Evolutionary conservation across 2,888 invertebrate genomes (phyloP).

Genomic region (Drosophila sordidula): DNA sequence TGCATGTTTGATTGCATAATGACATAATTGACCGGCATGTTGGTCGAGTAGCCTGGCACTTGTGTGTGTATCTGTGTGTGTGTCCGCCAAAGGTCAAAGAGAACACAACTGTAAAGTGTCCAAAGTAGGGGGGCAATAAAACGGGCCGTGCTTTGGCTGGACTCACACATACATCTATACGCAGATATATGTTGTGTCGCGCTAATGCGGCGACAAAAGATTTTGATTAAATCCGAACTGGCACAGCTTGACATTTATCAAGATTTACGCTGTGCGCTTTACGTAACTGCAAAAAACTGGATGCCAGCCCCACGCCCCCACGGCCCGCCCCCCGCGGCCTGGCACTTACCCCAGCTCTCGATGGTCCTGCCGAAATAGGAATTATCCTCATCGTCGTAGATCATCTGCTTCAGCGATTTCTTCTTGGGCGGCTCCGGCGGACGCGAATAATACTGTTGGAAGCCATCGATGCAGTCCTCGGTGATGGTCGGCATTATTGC

Average conservation of each 20-base stretch:
- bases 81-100: conserved; percentile 66
- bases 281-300: conserved; percentile 46
- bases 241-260: conserved; percentile 64
- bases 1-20: conserved; percentile 75
- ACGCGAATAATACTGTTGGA: conserved; percentile 88
- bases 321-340: too few relatives aligned
- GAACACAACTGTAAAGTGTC: conserved; percentile 33
- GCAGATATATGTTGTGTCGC: conserved; percentile 13
- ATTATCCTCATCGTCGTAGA: conserved; percentile 91
- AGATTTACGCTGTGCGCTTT: conserved; percentile 52
- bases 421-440: conserved; percentile 87
- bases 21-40: conserved; percentile 77
- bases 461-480: conserved; percentile 86
- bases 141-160: conserved; percentile 26
- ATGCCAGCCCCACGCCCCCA: not conserved
- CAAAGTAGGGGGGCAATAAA: conserved; percentile 48
- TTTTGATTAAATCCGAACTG: conserved; percentile 73
- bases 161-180: conserved; percentile 20
- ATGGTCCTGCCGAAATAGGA: conserved; percentile 92
- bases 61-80: conserved; percentile 15
- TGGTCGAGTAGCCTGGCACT: conserved; percentile 51
- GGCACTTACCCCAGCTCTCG: conserved; percentile 93
- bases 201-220: conserved; percentile 75
- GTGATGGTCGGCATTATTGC: conserved; percentile 84
- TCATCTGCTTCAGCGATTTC: conserved; percentile 88